Evolutionary conservation across 92 coral and sea anemone species (phyloP), one percentile per base, ranked within the genome.

Genomic region (Nematostella vectensis): DNA sequence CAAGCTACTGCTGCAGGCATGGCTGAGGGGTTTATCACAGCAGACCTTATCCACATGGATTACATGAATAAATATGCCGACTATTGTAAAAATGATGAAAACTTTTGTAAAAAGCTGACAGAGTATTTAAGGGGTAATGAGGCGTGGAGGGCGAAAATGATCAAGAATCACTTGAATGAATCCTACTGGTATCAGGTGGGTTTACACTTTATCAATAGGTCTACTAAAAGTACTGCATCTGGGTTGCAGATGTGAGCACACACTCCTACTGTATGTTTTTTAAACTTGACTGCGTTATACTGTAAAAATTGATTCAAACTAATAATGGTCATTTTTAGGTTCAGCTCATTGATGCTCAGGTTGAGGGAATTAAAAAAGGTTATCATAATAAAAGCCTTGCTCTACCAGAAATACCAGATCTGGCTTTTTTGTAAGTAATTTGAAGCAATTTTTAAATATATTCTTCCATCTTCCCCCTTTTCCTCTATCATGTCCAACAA

Each of bases 171-270:
- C 55, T 71, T 73, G 27, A 12, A 18, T 8, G 95, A 91, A 42
- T 61, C 68, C 15, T 91, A 85, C 47, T 91, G 98, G 98, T 59
- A 91, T 37, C 98, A 91, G 93, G 98, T 89, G 42, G 20, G 28
- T 15, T 9, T n/a, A n/a, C n/a, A n/a, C 15, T n/a, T 20, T 24
- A 8, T 13, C n/a, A 10, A 31, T 33, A 10, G 15, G 25, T 26
- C 4, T 16, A 51, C 57, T 26, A 2, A 51, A 30, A 6, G 39
- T 16, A 51, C n/a, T 10, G 44, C n/a, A 37, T 37, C 11, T 37
- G n/a, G 10, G 44, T 37, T 10, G n/a, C 11, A 37, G n/a, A 37
- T 37, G n/a, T 10, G n/a, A n/a, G n/a, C n/a, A n/a, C n/a, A n/a
- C n/a, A n/a, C n/a, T n/a, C n/a, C n/a, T n/a, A n/a, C n/a, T n/a